Conservation (phyloP, 2,888 invertebrate genomes). For the Asteroscopus sphinx region DNA sequence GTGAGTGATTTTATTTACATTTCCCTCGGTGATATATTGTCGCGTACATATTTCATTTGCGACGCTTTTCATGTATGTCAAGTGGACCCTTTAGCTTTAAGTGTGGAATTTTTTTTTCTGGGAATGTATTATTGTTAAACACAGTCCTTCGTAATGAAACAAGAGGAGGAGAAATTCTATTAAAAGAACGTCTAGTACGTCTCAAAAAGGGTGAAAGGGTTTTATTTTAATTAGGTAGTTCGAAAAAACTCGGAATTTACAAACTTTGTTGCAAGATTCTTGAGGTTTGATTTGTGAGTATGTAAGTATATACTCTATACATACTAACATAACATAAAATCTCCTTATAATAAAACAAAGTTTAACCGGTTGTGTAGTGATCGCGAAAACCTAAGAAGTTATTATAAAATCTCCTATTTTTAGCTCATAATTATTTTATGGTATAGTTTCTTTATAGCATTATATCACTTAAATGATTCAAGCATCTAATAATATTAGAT, state of each 20-base stretch:
- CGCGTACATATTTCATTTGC: constrained; percentile 60
- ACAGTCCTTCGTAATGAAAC: constrained; percentile 34
- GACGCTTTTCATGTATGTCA: constrained; percentile 58
- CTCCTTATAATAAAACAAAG: too few relatives aligned
- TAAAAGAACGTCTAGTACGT: constrained; percentile 4
- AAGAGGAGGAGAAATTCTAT: constrained; percentile 13
- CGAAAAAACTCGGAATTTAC: background rate
- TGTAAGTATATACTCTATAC: too few relatives aligned
- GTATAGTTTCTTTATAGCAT: too few relatives aligned
- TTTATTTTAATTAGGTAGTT: constrained; percentile 21
- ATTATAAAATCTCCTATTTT: too few relatives aligned
- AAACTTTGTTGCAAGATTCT: too few relatives aligned
- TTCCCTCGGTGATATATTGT: constrained; percentile 60
- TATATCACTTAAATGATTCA: background rate
- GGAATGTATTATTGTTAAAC: constrained; percentile 43
- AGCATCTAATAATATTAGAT: background rate
- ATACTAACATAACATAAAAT: too few relatives aligned
- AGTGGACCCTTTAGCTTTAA: constrained; percentile 59
- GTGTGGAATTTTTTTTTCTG: constrained; percentile 34
- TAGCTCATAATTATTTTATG: too few relatives aligned
- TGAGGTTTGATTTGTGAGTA: too few relatives aligned
- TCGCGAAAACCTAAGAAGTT: too few relatives aligned
- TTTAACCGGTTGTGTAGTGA: too few relatives aligned
- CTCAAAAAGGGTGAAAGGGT: background rate
- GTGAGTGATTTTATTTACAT: constrained; percentile 62